Conservation (phyloP, 2,888 invertebrate species). For the Yponomeuta plumbellus region DNA sequence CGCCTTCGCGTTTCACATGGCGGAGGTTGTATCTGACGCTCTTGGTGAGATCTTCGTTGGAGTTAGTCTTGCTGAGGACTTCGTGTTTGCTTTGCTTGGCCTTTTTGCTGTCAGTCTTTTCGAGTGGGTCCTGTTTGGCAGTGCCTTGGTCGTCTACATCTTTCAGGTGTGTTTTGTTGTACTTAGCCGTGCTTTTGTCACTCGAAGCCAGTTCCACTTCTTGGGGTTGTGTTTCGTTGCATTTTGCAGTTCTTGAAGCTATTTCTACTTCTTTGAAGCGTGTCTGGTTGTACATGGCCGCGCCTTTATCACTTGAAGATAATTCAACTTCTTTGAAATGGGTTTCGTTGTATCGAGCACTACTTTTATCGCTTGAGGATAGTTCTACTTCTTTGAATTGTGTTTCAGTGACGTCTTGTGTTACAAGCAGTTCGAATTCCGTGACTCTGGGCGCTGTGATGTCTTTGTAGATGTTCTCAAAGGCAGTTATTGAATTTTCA, state of each 20-base stretch:
- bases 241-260: background rate
- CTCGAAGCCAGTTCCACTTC: background rate
- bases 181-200: background rate
- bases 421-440: conserved; percentile 53
- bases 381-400: background rate
- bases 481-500: conserved; percentile 49
- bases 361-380: background rate
- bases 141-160: conserved; percentile 17
- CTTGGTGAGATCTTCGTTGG: conserved; percentile 24
- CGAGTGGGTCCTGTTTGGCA: conserved; percentile 40
- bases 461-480: conserved; percentile 60
- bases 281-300: background rate
- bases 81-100: conserved; percentile 9
- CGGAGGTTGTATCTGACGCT: conserved; percentile 50
- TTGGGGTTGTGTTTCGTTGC: too few relatives aligned
- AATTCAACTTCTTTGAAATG: conserved; percentile 1
- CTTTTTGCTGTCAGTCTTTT: conserved; percentile 17
- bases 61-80: background rate
- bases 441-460: conserved; percentile 50
- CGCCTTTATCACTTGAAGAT: too few relatives aligned
- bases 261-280: background rate
- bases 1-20: conserved; percentile 28
- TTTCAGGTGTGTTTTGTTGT: too few relatives aligned
- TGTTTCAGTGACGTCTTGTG: conserved; percentile 29
- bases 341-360: too few relatives aligned